Base-by-base conservation (phyloP, 2,113 vertebrate genomes). In the Leucopternis melanops region DNA sequence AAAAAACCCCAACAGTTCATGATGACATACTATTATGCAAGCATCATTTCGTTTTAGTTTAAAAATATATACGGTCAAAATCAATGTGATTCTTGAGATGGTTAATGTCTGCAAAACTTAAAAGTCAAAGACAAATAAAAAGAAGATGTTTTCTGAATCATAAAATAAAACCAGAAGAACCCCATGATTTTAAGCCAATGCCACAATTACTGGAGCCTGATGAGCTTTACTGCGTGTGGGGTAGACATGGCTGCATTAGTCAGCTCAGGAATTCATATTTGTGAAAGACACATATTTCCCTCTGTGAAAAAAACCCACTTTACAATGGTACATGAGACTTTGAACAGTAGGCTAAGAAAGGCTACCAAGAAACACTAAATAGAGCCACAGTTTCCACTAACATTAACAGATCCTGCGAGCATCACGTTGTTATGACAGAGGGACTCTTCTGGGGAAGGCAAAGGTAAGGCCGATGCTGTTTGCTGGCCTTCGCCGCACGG, bases 351-450 rank as follows among this genome's bases (percentile, higher is more conserved):
- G n/a, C 34, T 57, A 40, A 26, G 49, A 65, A 61, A 78, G 31
- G 18, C 65, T 74, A 54, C 34, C 50, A 62, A 47, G 38, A 81
- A 81, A 54, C 47, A 54, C 21, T 81, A 58, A 57, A 26, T 0
- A 66, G 31, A 55, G 47, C 27, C 61, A 31, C 34, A 54, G 45
- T 47, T 82, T 74, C 0, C 0, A 47, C 26, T 18, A 31, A 22
- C 16, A 26, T 27, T 57, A 61, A 22, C 44, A 66, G 47, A 25
- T 50, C 8, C 34, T 2, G 0, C 0, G 0, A 54, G 23, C 1
- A 6, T 50, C 27, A 9, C 0, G 0, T 8, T 40, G 22, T 5
- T 54, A 16, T 32, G 36, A 21, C 19, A 34, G 26, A 62, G 26
- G 42, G 26, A 10, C 16, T 34, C 21, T 31, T 65, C 5, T 0